Conservation (phyloP, 1,140 invertebrate genomes). For the Physella acuta region DNA sequence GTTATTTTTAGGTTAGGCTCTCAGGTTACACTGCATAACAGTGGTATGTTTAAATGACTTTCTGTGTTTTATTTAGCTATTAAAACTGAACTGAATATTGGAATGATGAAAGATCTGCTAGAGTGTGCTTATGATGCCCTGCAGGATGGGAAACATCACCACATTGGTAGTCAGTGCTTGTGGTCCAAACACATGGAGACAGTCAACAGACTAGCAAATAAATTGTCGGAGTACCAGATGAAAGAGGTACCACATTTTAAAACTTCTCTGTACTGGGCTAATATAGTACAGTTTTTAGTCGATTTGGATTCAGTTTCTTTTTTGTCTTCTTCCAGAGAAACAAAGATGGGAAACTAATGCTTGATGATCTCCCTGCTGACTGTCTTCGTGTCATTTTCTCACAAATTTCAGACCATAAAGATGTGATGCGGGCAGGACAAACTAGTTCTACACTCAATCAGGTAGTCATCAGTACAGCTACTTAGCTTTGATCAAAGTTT, state of each 20-base stretch:
- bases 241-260: slow-evolving; percentile 44
- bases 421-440: slow-evolving; percentile 75
- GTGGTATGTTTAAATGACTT: neutral
- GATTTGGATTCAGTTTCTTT: too few species aligned
- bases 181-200: slow-evolving; percentile 86
- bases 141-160: slow-evolving; percentile 80
- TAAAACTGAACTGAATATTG: slow-evolving; percentile 83
- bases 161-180: slow-evolving; percentile 79
- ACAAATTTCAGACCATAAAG: slow-evolving; percentile 86
- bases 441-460: slow-evolving; percentile 67
- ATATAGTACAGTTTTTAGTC: too few species aligned
- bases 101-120: slow-evolving; percentile 76
- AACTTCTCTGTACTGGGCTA: too few species aligned
- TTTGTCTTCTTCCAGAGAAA: slow-evolving; percentile 70
- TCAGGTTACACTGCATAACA: neutral
- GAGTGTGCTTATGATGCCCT: slow-evolving; percentile 72
- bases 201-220: slow-evolving; percentile 79
- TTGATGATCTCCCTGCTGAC: slow-evolving; percentile 89
- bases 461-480: too few species aligned
- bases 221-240: slow-evolving; percentile 73
- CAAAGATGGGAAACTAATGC: slow-evolving; percentile 78
- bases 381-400: slow-evolving; percentile 88
- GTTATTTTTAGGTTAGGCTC: neutral
- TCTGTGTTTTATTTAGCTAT: slow-evolving; percentile 67
- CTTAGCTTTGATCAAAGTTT: too few species aligned